A percentile compares a stretch with the other conserved stretches of the same genome.
Evolutionary conservation across 2,113 vertebrate species (phyloP).

Genomic region (Corythornis cristatus): DNA sequence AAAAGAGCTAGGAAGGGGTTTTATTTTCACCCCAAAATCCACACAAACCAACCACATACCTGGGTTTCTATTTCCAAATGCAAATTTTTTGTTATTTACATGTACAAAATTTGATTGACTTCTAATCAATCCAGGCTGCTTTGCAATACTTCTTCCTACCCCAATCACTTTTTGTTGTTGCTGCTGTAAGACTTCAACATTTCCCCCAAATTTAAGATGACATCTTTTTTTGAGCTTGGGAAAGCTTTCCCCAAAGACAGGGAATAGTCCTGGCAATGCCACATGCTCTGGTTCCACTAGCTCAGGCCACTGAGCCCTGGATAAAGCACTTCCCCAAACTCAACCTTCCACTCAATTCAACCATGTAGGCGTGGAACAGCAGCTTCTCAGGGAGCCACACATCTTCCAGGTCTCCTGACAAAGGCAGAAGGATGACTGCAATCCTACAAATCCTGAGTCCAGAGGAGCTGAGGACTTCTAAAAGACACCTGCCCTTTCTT

Average conservation of each 20-base stretch:
- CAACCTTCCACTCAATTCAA: background rate
- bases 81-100: background rate
- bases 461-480: background rate
- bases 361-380: background rate
- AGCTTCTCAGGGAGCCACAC: background rate
- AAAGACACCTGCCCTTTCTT: background rate
- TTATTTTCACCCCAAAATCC: background rate
- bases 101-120: background rate
- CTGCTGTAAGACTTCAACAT: background rate
- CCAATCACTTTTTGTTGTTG: background rate
- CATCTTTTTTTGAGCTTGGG: background rate
- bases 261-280: background rate
- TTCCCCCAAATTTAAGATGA: background rate
- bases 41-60: background rate
- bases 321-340: background rate
- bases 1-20: background rate
- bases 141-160: background rate
- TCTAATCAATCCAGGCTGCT: background rate
- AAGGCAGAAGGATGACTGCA: background rate
- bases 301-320: background rate
- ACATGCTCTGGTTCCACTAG: background rate
- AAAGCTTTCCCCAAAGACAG: background rate
- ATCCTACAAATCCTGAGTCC: background rate
- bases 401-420: background rate
- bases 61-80: background rate